phyloP scores from a whole-genome alignment of 2,113 vertebrate species.

The Leptosomus discolor region DNA sequence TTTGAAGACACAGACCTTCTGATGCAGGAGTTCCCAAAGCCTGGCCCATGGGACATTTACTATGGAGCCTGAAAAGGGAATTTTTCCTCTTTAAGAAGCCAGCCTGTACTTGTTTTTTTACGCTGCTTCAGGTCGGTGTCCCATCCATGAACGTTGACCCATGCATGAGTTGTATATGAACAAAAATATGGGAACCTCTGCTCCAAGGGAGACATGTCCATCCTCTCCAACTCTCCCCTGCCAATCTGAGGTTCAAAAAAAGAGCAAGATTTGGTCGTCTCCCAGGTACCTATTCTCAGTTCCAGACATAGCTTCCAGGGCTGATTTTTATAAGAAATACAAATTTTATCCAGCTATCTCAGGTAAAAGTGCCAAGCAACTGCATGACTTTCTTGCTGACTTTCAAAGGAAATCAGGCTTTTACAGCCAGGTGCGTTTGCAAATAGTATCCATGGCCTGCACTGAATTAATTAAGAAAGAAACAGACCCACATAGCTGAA shows the following conservation, averaged over 20 bases:
- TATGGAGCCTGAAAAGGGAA: background rate
- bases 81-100: background rate
- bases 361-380: background rate
- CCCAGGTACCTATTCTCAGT: background rate
- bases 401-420: background rate
- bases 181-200: background rate
- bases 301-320: background rate
- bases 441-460: background rate
- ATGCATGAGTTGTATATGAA: background rate
- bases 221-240: background rate
- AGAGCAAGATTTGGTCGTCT: background rate
- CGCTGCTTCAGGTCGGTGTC: background rate
- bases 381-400: background rate
- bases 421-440: background rate
- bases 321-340: background rate
- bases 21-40: slow-evolving; percentile 42
- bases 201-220: background rate
- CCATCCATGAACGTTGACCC: background rate
- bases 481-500: background rate
- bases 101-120: background rate
- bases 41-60: background rate
- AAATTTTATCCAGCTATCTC: background rate
- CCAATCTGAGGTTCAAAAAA: background rate
- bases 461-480: background rate
- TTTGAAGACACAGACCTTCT: slow-evolving; percentile 37